Conservation (phyloP, 2,113 vertebrate species). For the Microtus oregoni region DNA sequence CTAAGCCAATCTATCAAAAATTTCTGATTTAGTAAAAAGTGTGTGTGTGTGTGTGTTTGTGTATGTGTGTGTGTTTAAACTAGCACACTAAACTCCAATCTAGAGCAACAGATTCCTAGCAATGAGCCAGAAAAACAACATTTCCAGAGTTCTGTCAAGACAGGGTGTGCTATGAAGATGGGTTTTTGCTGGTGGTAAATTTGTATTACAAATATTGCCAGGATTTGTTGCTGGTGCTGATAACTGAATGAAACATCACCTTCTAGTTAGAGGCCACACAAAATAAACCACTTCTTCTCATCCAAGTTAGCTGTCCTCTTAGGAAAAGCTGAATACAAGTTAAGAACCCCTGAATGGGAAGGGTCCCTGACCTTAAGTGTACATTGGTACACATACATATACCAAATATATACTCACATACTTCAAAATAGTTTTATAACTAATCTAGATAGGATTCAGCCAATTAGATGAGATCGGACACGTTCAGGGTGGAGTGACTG, state of each 20-base stretch:
- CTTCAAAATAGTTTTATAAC: not conserved
- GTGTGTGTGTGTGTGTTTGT: not conserved
- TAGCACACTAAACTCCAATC: constrained; percentile 47
- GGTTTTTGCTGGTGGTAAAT: constrained; percentile 34
- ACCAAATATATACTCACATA: not conserved
- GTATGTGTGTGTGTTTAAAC: not conserved
- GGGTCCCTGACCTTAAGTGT: not conserved
- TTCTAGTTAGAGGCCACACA: not conserved
- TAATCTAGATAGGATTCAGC: not conserved
- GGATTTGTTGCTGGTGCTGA: not conserved
- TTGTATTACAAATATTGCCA: not conserved
- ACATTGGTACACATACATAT: not conserved
- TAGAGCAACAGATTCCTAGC: constrained; percentile 2
- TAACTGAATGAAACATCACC: constrained; percentile 35
- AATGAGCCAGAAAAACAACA: not conserved
- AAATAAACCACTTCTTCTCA: not conserved
- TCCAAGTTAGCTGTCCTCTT: not conserved
- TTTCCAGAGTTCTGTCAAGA: constrained; percentile 28
- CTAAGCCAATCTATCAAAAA: constrained; percentile 34
- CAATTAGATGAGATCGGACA: not conserved
- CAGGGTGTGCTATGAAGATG: constrained; percentile 24
- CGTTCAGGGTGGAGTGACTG: no score
- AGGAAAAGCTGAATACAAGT: not conserved
- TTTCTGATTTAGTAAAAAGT: not conserved
- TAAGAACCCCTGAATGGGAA: not conserved